These are phyloP conservation scores for Hipposideros armiger DNA, from an alignment of 2,113 vertebrate species.

Conservation along the genomic window DNA sequence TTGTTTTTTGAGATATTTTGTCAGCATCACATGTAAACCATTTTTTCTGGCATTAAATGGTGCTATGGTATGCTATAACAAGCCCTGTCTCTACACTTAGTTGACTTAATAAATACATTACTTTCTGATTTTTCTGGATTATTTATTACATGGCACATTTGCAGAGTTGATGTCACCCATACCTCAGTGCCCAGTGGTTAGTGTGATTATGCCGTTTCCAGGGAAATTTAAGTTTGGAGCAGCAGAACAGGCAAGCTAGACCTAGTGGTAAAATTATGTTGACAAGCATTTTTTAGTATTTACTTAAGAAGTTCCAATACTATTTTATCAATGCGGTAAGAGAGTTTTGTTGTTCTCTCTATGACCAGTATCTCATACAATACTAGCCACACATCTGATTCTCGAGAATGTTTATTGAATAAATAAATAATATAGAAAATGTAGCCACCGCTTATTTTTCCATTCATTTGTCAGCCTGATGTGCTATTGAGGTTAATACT, in stretches of 20 bases:
- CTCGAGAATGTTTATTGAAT: neutral
- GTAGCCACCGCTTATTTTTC: neutral
- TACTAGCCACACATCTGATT: neutral
- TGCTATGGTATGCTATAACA: neutral
- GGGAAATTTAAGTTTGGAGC: neutral
- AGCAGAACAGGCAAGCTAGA: neutral
- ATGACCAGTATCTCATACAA: neutral
- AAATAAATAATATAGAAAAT: neutral
- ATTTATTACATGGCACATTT: neutral
- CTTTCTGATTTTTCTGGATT: neutral
- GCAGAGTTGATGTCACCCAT: neutral
- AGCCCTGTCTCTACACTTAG: neutral
- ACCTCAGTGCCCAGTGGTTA: neutral
- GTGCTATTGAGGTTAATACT: neutral
- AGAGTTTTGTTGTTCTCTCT: conserved; percentile 27
- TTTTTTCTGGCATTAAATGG: neutral
- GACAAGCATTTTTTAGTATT: neutral
- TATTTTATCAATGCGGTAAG: neutral
- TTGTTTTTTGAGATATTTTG: neutral
- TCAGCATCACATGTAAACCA: neutral
- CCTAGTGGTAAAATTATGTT: neutral
- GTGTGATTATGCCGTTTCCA: conserved; percentile 22
- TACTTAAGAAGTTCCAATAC: neutral
- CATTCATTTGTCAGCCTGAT: neutral
- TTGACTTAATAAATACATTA: neutral